Base-by-base conservation (phyloP, 2,888 invertebrate species). In the Netelia virgata region DNA sequence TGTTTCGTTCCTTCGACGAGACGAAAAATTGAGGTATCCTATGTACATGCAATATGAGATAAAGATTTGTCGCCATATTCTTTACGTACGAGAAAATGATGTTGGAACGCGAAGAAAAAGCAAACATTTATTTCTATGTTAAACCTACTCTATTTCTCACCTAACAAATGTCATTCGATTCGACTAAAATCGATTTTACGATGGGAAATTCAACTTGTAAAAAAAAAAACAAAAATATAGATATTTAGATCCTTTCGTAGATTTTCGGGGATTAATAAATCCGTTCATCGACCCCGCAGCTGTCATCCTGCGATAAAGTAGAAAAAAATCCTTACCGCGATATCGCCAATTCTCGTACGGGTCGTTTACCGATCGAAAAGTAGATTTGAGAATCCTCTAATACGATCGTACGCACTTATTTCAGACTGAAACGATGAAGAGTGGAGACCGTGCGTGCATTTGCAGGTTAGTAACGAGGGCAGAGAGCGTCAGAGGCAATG, bases 381-480 rank as follows among this genome's bases (percentile, higher is more conserved):
- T 63, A 61, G 28, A 63, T 74, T 63, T 53, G 23, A 10, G 53
- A n/a, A 28, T 20, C 43, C 57, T 57, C 47, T 43, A 36, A 55
- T 76, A 57, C 57, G 23, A 66, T 57, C 55, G 57, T 57, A 14
- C n/a, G 41, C 23, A 66, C 57, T 76, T 66, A 76, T 76, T 76
- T 66, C 75, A 66, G 41, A 66, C 75, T 23, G 41, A 18, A 76
- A 76, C 57, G 53, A 76, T 57, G 20, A 55, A 76, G 43, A 66
- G 43, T 43, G 63, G 20, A 43, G 0, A 14, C 43, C 28, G 14
- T 61, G 61, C 11, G n/a, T 28, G 9, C 10, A 23, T 6, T 10
- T 23, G 61, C 14, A 61, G 61, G 11, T 28, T 61, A 23, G 10
- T 11, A 14, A 61, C 28, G 28, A 55, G 16, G 10, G 23, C 28